These are phyloP conservation scores for Cepaea nemoralis DNA, from an alignment of 1,140 invertebrate genomes.

Conservation along the genomic window DNA sequence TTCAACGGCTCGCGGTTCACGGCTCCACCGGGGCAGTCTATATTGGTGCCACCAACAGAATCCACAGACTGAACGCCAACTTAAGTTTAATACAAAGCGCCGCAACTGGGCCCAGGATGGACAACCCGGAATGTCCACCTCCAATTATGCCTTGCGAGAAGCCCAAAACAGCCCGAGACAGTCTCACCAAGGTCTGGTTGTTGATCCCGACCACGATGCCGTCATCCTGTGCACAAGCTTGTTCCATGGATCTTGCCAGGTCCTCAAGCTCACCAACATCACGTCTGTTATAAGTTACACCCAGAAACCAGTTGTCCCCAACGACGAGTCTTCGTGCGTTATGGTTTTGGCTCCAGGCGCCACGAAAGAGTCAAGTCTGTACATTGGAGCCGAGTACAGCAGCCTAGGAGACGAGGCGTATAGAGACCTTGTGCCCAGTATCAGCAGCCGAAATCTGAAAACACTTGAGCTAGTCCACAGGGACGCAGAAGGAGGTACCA, in stretches of 20 bases:
- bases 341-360: slow-evolving; percentile 94
- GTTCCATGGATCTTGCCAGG: slow-evolving; percentile 88
- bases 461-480: slow-evolving; percentile 92
- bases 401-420: slow-evolving; percentile 48
- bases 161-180: slow-evolving; percentile 81
- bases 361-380: slow-evolving; percentile 86
- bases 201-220: slow-evolving; percentile 90
- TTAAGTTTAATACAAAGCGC: slow-evolving; percentile 84
- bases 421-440: slow-evolving; percentile 88
- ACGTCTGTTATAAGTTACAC: slow-evolving; percentile 85
- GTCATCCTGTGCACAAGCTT: slow-evolving; percentile 93
- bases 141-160: slow-evolving; percentile 68
- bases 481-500: slow-evolving; percentile 73
- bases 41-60: slow-evolving; percentile 91
- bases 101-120: slow-evolving; percentile 89
- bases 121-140: slow-evolving; percentile 86
- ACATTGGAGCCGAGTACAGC: slow-evolving; percentile 93
- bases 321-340: slow-evolving; percentile 93
- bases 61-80: slow-evolving; percentile 92
- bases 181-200: slow-evolving; percentile 95
- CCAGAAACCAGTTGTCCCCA: slow-evolving; percentile 92
- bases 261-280: slow-evolving; percentile 89
- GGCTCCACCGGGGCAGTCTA: slow-evolving; percentile 92
- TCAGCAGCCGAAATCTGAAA: slow-evolving; percentile 89
- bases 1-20: slow-evolving; percentile 70